Evolutionary conservation across 2,113 vertebrate species (phyloP).

Genomic region (Sorex fumeus): DNA sequence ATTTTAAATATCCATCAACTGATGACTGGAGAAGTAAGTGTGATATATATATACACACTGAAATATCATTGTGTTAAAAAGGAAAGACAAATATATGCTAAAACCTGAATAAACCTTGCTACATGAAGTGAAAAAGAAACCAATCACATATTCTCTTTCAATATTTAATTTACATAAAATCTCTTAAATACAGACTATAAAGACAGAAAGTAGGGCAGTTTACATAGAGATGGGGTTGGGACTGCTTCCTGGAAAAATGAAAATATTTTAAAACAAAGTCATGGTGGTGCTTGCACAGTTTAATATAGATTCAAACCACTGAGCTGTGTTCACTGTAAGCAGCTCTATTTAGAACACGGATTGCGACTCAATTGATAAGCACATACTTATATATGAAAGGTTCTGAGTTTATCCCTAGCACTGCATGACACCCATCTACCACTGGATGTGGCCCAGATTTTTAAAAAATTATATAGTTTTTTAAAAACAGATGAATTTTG

Average conservation of each 20-base stretch:
- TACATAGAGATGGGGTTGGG: background rate
- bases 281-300: background rate
- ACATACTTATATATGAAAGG: too few species aligned
- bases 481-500: background rate
- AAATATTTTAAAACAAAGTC: constrained; percentile 9
- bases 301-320: background rate
- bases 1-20: background rate
- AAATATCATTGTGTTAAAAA: background rate
- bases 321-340: background rate
- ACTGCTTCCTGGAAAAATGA: too few species aligned
- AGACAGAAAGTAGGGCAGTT: background rate
- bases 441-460: too few species aligned
- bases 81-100: background rate
- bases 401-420: too few species aligned
- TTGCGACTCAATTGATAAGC: too few species aligned
- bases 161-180: background rate
- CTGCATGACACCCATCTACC: too few species aligned
- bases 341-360: too few species aligned
- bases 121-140: background rate
- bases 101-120: background rate
- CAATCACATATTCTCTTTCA: background rate
- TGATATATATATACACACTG: background rate
- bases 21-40: background rate
- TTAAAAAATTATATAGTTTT: too few species aligned
- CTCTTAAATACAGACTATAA: background rate